A percentile compares a stretch with the other conserved stretches of the same genome.
Conservation (phyloP, 2,888 invertebrate genomes). For the Himalopsyche tibetana region DNA sequence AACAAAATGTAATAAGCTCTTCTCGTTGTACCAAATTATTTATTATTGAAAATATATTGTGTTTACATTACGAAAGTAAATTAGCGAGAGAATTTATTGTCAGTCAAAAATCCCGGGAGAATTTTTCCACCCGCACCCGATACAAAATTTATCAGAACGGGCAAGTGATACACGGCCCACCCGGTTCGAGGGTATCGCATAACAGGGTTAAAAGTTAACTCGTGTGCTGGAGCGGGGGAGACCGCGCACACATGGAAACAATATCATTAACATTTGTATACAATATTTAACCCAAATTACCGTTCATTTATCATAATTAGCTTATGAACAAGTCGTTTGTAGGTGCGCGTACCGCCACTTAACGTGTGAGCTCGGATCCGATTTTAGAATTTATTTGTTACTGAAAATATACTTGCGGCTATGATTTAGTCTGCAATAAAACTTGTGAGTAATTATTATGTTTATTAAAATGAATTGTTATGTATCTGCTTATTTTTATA, state of each 20-base stretch:
- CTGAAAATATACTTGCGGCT: background rate
- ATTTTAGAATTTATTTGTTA: slow-evolving; percentile 12
- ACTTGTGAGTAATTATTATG: background rate
- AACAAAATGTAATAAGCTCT: too few species aligned
- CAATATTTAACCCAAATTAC: slow-evolving; percentile 65
- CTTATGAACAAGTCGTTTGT: slow-evolving; percentile 57
- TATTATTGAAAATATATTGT: background rate
- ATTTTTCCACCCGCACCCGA: slow-evolving; percentile 26
- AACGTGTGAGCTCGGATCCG: slow-evolving; percentile 15
- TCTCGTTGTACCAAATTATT: background rate
- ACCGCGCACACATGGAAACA: slow-evolving; percentile 50
- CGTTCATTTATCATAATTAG: slow-evolving; percentile 65
- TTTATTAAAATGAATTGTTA: background rate
- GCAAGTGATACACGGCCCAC: slow-evolving; percentile 38
- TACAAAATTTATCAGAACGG: slow-evolving; percentile 26
- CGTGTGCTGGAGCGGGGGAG: background rate
- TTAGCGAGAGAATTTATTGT: slow-evolving; percentile 6
- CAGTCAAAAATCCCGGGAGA: slow-evolving; percentile 23
- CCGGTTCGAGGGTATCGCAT: slow-evolving; percentile 18
- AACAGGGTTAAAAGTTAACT: slow-evolving; percentile 28
- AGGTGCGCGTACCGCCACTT: slow-evolving; percentile 30
- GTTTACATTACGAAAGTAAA: background rate
- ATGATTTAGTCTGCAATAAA: background rate
- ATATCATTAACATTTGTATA: slow-evolving; percentile 63
- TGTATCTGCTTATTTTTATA: too few species aligned